Evolutionary conservation across 1,140 invertebrate species (phyloP), one percentile per base, ranked within the genome.

Genomic region (Bilobella aurantiaca): DNA sequence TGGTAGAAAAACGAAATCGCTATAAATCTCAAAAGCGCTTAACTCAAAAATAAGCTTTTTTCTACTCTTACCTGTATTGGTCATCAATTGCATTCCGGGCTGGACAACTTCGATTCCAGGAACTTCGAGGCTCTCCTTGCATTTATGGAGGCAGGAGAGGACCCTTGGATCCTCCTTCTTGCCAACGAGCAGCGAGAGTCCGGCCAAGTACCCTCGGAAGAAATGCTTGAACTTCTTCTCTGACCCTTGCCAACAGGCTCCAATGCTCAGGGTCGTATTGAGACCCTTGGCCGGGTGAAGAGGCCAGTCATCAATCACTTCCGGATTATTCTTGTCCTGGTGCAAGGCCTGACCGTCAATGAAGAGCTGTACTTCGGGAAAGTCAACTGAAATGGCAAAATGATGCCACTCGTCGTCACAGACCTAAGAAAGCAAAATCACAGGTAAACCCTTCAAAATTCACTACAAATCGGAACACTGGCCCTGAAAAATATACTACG

Each of bases 281-380:
- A 94, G 84, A 14, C 87, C 91, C 68, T 93, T 91, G 0, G 93
- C 91, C 27, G 91, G 90, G 77, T 99, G 96, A 16, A 99, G 81
- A n/a, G 96, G 95, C 96, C 96, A 99, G 78, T 99, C 96, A 78
- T 99, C 96, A 75, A 99, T 93, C 30, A 98, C 91, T 77, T 98
- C 95, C 0, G 93, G 91, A 74, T 94, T 95, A 69, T 87, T 87
- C 75, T 88, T 86, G 72, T 90, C 87, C 58, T 83, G 82, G 3
- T 86, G 81, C 79, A 90, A 89, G 21, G 86, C 78, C 74, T 89
- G 85, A 0, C 96, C 96, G 79, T 98, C 96, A 66, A 97, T 85
- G 76, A 85, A 93, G 28, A 97, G 79, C 64, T 85, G 85, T 16
- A 94, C 89, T 71, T 90, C 89, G 0, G 92, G 88, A 81, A 94